phyloP scores from a whole-genome alignment of 2,797 vertebrate species.

The Ctenochaetus hawaiiensis region DNA sequence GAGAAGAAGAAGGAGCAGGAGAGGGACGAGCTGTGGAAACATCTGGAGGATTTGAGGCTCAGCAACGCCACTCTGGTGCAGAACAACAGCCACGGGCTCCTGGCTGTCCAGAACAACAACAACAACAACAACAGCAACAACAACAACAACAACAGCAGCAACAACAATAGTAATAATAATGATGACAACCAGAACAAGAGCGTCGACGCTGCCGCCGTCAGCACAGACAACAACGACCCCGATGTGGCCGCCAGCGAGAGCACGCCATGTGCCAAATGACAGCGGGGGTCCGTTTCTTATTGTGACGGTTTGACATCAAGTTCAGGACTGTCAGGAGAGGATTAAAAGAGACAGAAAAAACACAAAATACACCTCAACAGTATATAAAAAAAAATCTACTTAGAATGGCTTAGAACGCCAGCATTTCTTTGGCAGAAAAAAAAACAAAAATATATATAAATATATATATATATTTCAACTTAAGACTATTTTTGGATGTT shows the following conservation, averaged over 20 bases:
- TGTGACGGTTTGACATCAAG: constrained; percentile 76
- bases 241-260: constrained; percentile 46
- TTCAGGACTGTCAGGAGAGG: constrained; percentile 70
- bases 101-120: constrained; percentile 77
- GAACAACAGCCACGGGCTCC: constrained; percentile 87
- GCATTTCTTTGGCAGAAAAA: constrained; percentile 84
- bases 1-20: constrained; percentile 98
- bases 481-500: constrained; percentile 90
- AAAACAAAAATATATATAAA: background rate
- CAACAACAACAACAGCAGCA: constrained; percentile 80
- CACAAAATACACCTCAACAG: constrained; percentile 87
- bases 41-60: constrained; percentile 92
- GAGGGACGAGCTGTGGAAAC: constrained; percentile 96
- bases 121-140: constrained; percentile 79
- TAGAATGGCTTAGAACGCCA: constrained; percentile 83
- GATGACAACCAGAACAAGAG: constrained; percentile 51
- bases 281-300: constrained; percentile 79
- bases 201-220: constrained; percentile 12
- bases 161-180: constrained; percentile 41
- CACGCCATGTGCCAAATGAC: constrained; percentile 87
- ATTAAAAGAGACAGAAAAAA: constrained; percentile 58
- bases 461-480: constrained; percentile 82
- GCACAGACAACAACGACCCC: constrained; percentile 45
- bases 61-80: constrained; percentile 85
- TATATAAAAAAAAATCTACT: constrained; percentile 81